These are phyloP conservation scores for Bubo blakistoni DNA, from an alignment of 2,113 vertebrate genomes.

Conservation along the genomic window DNA sequence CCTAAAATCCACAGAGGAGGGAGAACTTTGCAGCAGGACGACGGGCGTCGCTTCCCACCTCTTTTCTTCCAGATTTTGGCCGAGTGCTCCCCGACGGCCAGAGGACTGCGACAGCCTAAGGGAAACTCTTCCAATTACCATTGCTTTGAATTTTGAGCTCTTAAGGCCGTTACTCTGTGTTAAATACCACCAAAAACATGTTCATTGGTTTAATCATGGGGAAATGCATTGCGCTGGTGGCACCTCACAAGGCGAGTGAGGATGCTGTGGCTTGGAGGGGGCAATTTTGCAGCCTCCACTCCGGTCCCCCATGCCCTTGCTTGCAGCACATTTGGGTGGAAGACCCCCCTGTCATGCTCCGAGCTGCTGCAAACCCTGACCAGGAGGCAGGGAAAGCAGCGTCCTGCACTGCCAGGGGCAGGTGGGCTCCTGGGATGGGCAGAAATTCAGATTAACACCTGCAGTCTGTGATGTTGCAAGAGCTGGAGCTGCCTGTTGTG, in stretches of 20 bases:
- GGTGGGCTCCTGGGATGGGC: not conserved
- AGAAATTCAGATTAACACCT: not conserved
- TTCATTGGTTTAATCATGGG: rapidly evolving
- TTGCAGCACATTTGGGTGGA: not conserved
- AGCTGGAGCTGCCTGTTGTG: not conserved
- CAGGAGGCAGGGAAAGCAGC: not conserved
- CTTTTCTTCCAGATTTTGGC: constrained; percentile 45
- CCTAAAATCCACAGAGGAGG: not conserved
- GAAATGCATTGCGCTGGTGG: not conserved
- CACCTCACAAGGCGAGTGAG: not conserved
- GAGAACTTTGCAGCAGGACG: not conserved
- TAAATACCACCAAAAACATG: rapidly evolving
- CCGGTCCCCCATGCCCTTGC: not conserved
- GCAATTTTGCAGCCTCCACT: not conserved
- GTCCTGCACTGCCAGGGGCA: rapidly evolving
- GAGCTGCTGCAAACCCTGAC: not conserved
- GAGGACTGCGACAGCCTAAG: not conserved
- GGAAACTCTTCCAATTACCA: not conserved
- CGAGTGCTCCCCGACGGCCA: not conserved
- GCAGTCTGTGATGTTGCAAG: rapidly evolving
- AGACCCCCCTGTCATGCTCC: not conserved
- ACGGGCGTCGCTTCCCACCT: not conserved
- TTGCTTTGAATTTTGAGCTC: constrained; percentile 10
- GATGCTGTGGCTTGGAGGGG: not conserved
- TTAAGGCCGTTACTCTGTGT: not conserved